These are phyloP conservation scores for Myotis daubentonii DNA, from an alignment of 2,797 vertebrate species.

Conservation along the genomic window DNA sequence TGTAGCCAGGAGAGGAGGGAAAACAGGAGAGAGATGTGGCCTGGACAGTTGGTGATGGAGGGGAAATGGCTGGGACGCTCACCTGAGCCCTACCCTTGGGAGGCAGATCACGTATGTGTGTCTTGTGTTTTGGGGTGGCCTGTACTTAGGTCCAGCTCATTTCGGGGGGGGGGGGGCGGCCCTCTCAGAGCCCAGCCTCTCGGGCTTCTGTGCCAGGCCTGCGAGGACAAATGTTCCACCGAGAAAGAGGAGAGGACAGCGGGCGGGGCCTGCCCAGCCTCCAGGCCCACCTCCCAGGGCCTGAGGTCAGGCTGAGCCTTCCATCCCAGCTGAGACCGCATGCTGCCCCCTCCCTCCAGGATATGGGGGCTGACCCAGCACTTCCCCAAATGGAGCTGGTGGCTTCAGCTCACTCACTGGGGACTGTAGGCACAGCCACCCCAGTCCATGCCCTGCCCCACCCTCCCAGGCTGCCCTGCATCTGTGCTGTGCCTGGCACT, in stretches of 20 bases:
- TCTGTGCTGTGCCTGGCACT: not conserved
- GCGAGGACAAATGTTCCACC: conserved; percentile 56
- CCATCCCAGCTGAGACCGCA: not conserved
- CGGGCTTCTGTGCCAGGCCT: conserved; percentile 32
- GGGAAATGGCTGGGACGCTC: not conserved
- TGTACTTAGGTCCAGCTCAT: not conserved
- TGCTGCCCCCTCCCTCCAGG: not conserved
- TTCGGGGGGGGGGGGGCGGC: accelerated
- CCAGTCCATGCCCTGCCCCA: accelerated
- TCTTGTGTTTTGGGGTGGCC: not conserved
- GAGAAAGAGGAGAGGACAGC: conserved; percentile 53
- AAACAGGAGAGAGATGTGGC: not conserved
- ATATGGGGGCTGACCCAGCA: not conserved
- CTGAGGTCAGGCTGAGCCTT: conserved; percentile 28
- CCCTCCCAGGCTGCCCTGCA: not conserved
- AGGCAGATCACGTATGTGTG: not conserved
- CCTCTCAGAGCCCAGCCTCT: not conserved
- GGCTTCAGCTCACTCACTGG: not conserved
- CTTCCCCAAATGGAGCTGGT: not conserved
- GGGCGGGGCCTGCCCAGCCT: not conserved
- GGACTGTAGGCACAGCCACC: not conserved
- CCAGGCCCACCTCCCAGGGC: not conserved
- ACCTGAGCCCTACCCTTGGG: not conserved
- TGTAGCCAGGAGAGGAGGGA: not conserved
- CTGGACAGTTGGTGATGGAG: not conserved